Conservation (phyloP, 2,113 vertebrate species). For the Pardalotus punctatus region DNA sequence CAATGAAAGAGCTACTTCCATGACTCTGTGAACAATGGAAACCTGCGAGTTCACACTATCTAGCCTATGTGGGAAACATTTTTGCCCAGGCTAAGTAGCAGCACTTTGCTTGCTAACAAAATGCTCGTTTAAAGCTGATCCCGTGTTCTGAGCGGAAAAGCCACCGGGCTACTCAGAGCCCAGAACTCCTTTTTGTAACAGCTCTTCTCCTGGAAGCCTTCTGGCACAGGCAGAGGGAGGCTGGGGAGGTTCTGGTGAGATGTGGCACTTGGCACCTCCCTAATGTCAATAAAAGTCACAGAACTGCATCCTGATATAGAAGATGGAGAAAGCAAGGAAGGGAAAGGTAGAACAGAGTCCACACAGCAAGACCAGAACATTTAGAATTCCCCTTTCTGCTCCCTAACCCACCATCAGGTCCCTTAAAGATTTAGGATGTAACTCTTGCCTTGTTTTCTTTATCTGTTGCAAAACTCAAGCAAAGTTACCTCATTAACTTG, state of each 20-base stretch:
- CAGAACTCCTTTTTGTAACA: not conserved
- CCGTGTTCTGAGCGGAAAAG: not conserved
- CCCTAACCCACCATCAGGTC: not conserved
- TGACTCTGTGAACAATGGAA: not conserved
- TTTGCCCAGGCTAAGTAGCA: not conserved
- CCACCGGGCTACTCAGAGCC: not conserved
- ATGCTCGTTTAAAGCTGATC: not conserved
- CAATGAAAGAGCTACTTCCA: not conserved
- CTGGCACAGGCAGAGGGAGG: not conserved
- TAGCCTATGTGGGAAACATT: not conserved
- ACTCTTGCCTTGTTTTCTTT: not conserved
- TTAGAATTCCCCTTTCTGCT: not conserved
- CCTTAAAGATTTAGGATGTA: not conserved
- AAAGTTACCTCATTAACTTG: constrained; percentile 96
- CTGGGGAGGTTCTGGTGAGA: not conserved
- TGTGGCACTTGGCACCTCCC: not conserved
- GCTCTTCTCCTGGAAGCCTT: not conserved
- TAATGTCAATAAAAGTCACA: not conserved
- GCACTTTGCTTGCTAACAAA: not conserved
- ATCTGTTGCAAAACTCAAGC: not conserved
- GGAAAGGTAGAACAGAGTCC: not conserved
- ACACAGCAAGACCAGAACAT: not conserved
- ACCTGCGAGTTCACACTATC: not conserved
- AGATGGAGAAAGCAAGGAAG: not conserved
- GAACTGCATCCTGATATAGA: not conserved